These are phyloP conservation scores for Aurelia aurita DNA, from an alignment of 30 jellyfish, hydroid and myxozoan genomes.

Conservation along the genomic window DNA sequence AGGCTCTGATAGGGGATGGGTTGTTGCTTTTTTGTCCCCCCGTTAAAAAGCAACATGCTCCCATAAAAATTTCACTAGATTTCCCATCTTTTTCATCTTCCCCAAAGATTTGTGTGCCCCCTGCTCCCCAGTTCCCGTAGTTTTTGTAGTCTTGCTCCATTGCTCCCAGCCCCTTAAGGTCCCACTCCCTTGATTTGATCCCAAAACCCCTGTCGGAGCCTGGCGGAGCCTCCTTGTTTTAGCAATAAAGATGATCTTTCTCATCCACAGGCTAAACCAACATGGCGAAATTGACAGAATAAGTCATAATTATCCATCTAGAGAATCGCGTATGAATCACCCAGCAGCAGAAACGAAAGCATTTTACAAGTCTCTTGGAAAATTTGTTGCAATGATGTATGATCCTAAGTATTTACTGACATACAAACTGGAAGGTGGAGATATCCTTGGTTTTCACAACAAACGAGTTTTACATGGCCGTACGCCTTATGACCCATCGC, in stretches of 20 bases:
- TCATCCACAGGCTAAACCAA: slow-evolving; percentile 49
- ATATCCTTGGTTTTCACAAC: slow-evolving; percentile 62
- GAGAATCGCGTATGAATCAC: slow-evolving; percentile 54
- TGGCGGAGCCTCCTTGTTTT: neutral
- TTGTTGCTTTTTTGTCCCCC: no score
- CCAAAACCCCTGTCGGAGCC: neutral
- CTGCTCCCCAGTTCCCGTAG: no score
- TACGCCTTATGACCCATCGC: slow-evolving; percentile 61
- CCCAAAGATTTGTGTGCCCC: no score
- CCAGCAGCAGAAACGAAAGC: slow-evolving; percentile 52
- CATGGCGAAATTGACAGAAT: slow-evolving; percentile 55
- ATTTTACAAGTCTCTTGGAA: slow-evolving; percentile 53
- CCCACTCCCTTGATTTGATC: neutral
- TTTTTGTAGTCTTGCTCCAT: no score
- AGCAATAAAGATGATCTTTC: neutral
- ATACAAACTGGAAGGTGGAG: slow-evolving; percentile 73
- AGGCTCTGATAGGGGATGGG: no score
- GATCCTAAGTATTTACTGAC: slow-evolving; percentile 32
- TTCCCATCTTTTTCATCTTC: no score
- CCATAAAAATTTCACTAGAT: no score
- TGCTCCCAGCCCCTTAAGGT: no score
- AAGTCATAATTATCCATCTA: slow-evolving; percentile 61
- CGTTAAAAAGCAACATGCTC: no score
- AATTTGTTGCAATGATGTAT: slow-evolving; percentile 19
- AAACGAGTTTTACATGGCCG: slow-evolving; percentile 80